A percentile compares a stretch with the other conserved stretches of the same genome.
Evolutionary conservation across 2,797 vertebrate genomes (phyloP).

Genomic region (Pteronotus mesoamericanus): DNA sequence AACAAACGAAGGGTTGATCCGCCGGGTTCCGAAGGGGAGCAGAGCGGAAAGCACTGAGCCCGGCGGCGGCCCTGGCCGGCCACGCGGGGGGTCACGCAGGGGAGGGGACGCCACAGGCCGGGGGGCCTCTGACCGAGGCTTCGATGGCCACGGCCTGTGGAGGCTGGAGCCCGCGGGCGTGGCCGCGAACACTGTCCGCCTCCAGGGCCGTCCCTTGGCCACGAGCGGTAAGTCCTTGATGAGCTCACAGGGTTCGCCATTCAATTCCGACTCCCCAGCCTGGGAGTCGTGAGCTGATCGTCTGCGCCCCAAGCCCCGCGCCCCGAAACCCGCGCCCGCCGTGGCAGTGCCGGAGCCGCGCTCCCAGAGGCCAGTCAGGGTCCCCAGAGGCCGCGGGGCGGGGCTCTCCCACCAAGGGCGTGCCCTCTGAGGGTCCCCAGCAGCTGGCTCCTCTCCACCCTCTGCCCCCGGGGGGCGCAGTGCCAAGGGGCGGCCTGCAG

Average conservation of each 20-base stretch:
- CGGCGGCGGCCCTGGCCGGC: too few species aligned
- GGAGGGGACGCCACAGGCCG: fast-evolving
- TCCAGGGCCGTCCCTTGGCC: neutral
- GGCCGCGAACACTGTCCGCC: fast-evolving
- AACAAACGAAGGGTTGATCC: neutral
- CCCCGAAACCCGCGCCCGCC: too few species aligned
- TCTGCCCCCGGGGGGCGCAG: too few species aligned
- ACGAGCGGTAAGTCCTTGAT: neutral
- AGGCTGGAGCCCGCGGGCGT: neutral
- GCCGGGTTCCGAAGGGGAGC: neutral
- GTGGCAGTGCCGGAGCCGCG: too few species aligned
- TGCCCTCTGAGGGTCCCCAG: neutral
- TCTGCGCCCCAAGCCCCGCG: neutral
- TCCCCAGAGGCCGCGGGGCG: neutral
- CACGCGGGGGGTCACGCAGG: neutral
- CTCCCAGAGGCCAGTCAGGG: neutral
- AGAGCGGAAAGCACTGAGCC: neutral
- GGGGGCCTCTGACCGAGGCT: neutral
- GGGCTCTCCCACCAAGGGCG: neutral
- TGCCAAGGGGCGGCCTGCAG: too few species aligned
- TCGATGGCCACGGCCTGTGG: fast-evolving
- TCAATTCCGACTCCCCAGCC: neutral
- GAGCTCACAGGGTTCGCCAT: neutral
- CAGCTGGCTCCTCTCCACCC: neutral
- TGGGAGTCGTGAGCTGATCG: neutral